A percentile compares a stretch with the other conserved stretches of the same genome.
These are phyloP conservation scores for Cercocebus atys DNA, from an alignment of 2,113 vertebrate species.

Conservation along the genomic window DNA sequence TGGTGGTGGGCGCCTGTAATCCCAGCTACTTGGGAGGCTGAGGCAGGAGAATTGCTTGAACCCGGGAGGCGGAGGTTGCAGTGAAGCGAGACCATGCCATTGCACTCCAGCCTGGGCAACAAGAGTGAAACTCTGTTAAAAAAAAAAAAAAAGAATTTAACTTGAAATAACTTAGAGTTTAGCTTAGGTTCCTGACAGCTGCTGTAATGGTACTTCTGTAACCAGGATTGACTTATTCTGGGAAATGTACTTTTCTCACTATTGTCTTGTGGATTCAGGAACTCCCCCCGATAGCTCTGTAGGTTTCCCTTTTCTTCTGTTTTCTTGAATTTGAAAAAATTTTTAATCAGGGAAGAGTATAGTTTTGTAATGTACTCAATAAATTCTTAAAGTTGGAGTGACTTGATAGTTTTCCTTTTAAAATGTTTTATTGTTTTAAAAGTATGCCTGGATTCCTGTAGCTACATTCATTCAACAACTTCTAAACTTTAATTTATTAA, in stretches of 20 bases:
- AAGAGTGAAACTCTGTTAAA: too few species aligned
- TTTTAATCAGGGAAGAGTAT: neutral
- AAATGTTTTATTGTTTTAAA: neutral
- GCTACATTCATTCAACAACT: constrained; percentile 27
- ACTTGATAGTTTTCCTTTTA: neutral
- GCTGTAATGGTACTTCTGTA: neutral
- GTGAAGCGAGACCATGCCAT: too few species aligned
- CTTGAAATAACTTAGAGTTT: constrained; percentile 17
- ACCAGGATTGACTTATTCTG: neutral
- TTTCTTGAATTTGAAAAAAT: neutral
- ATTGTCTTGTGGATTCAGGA: neutral
- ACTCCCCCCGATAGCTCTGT: neutral
- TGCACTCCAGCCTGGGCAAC: too few species aligned
- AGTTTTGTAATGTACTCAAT: constrained; percentile 14
- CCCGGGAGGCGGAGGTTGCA: too few species aligned
- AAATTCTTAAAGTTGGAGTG: constrained; percentile 19
- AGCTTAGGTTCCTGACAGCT: neutral
- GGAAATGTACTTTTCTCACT: neutral
- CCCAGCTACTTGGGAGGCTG: too few species aligned
- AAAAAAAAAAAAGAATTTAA: neutral
- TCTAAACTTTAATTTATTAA: constrained; percentile 33
- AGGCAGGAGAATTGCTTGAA: too few species aligned
- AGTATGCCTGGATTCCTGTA: constrained; percentile 5
- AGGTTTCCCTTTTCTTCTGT: constrained; percentile 1
- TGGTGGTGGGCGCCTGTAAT: too few species aligned